phyloP scores from a whole-genome alignment of 2,113 vertebrate species.

The Pantherophis guttatus region DNA sequence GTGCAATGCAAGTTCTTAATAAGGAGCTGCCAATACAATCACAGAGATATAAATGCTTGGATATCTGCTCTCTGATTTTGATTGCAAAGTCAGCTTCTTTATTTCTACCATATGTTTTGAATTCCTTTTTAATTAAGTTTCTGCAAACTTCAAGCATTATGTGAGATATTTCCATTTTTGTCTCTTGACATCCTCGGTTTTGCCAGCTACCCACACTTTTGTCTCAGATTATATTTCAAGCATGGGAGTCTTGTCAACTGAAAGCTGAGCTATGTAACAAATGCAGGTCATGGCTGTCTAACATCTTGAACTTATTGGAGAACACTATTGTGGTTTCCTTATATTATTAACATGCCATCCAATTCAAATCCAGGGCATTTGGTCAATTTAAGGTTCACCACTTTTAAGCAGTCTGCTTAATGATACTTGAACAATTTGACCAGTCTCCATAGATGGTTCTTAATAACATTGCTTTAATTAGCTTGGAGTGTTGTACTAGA shows the following conservation, averaged over 20 bases:
- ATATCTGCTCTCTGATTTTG: not conserved
- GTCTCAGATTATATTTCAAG: conserved; percentile 3
- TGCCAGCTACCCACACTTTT: not conserved
- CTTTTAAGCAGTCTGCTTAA: conserved; percentile 21
- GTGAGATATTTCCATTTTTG: not conserved
- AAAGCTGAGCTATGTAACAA: conserved; percentile 16
- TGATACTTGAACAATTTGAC: conserved; percentile 21
- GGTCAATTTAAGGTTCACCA: conserved; percentile 7
- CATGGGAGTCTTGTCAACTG: conserved; percentile 33
- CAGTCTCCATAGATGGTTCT: conserved; percentile 22
- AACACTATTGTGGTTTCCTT: conserved; percentile 34
- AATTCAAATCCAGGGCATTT: conserved; percentile 33
- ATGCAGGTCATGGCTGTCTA: not conserved
- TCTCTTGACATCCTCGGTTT: not conserved
- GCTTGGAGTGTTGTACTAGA: not conserved
- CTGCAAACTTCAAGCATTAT: not conserved
- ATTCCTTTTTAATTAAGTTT: not conserved
- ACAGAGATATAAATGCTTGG: not conserved
- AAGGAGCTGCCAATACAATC: not conserved
- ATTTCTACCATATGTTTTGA: not conserved
- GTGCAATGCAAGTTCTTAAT: not conserved
- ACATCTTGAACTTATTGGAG: conserved; percentile 43
- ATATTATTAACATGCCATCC: conserved; percentile 19
- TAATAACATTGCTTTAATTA: conserved; percentile 42
- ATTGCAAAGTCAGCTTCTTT: not conserved